Percentiles rank a stretch among this genome's conserved stretches.
These are phyloP conservation scores for Macrotrachela quadricornifera DNA, from an alignment of 1,140 invertebrate species.

Conservation along the genomic window DNA sequence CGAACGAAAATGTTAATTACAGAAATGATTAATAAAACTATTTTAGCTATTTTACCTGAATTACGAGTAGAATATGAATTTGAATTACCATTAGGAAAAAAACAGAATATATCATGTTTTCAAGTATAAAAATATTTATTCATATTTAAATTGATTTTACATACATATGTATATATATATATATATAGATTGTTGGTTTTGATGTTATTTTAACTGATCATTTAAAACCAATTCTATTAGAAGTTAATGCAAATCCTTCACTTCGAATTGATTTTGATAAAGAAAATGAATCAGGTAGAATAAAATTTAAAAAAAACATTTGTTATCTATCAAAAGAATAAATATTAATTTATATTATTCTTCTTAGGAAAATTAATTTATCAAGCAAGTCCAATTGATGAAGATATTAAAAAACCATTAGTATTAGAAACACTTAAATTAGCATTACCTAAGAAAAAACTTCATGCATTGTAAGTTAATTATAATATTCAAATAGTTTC, in stretches of 20 bases:
- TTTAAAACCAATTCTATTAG: slow-evolving; percentile 58
- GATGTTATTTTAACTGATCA: slow-evolving; percentile 63
- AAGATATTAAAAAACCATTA: slow-evolving; percentile 21
- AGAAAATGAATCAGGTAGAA: slow-evolving; percentile 16
- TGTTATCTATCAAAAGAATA: too few species aligned
- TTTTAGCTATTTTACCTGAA: slow-evolving; percentile 33
- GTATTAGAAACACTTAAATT: slow-evolving; percentile 6
- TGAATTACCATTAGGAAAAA: not conserved
- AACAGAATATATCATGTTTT: too few species aligned
- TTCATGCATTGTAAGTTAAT: too few species aligned
- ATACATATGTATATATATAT: slow-evolving; percentile 27
- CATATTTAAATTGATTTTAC: too few species aligned
- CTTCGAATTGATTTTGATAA: slow-evolving; percentile 30
- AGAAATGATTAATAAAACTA: slow-evolving; percentile 31
- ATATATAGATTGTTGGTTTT: slow-evolving; percentile 67
- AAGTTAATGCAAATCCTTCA: slow-evolving; percentile 42
- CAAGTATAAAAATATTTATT: too few species aligned
- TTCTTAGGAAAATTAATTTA: slow-evolving; percentile 16
- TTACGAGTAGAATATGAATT: slow-evolving; percentile 24
- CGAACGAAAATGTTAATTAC: slow-evolving; percentile 17
- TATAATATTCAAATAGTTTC: too few species aligned
- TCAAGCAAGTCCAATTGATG: slow-evolving; percentile 20
- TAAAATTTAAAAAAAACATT: too few species aligned
- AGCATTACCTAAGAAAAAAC: not conserved
- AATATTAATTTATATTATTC: too few species aligned